Percentiles rank a stretch among this genome's conserved stretches.
Conservation (phyloP, 2,797 vertebrate genomes). For the Sebastes diploproa region DNA sequence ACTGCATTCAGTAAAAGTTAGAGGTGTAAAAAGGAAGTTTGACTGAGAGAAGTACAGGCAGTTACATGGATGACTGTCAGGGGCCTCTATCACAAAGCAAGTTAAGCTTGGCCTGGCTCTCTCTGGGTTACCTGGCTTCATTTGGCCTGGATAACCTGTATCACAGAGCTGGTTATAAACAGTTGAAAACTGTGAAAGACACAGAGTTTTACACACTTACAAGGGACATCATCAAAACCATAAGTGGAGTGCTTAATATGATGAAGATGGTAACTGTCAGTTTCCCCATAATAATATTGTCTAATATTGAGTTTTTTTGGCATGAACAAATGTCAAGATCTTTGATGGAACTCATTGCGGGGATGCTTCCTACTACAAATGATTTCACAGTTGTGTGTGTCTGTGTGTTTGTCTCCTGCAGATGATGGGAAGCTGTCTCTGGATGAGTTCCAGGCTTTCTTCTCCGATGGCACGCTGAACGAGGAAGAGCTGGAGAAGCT, state of each 20-base stretch:
- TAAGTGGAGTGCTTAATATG: neutral
- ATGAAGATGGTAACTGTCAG: too few species aligned
- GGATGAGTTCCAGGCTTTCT: conserved; percentile 98
- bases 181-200: neutral
- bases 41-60: too few species aligned
- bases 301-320: neutral
- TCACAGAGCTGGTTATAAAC: neutral
- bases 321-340: neutral
- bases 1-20: too few species aligned
- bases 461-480: conserved; percentile 93
- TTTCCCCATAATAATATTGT: neutral
- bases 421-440: conserved; percentile 97
- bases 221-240: neutral
- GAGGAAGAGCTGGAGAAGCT: conserved; percentile 96
- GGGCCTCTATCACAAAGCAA: too few species aligned
- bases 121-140: too few species aligned
- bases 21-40: too few species aligned
- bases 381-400: neutral
- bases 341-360: neutral
- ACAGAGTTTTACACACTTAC: neutral
- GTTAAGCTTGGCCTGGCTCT: too few species aligned
- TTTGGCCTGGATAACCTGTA: too few species aligned
- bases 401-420: conserved; percentile 71
- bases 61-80: too few species aligned
- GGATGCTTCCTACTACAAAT: neutral